A percentile compares a stretch with the other conserved stretches of the same genome.
Evolutionary conservation across 2,113 vertebrate genomes (phyloP).

Genomic region (Emydocephalus ijimae): DNA sequence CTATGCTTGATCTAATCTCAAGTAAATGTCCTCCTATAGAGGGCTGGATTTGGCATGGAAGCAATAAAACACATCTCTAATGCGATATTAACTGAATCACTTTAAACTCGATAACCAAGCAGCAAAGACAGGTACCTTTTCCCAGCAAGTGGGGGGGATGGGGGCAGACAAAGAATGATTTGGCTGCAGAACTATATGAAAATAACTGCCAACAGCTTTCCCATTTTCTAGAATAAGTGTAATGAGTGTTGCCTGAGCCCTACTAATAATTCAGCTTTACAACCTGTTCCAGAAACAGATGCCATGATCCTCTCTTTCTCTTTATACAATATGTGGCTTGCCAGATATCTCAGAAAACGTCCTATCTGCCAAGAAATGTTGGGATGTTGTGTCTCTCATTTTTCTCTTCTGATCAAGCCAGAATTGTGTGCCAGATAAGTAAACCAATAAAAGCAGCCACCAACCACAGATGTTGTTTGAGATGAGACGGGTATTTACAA

Average conservation of each 20-base stretch:
- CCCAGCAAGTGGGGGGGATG: not conserved
- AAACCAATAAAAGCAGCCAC: constrained; percentile 14
- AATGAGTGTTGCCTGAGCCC: constrained; percentile 16
- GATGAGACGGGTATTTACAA: constrained; percentile 28
- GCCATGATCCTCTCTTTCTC: not conserved
- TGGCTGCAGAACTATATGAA: not conserved
- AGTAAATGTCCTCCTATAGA: not conserved
- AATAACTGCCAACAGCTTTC: constrained; percentile 22
- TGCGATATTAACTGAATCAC: not conserved
- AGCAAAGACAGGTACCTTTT: not conserved
- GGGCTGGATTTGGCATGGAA: constrained; percentile 8
- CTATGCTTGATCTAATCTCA: not conserved
- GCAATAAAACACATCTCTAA: constrained; percentile 5
- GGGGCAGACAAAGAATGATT: not conserved
- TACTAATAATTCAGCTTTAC: constrained; percentile 18
- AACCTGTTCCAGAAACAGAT: constrained; percentile 17
- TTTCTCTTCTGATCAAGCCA: constrained; percentile 13
- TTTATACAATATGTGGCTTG: constrained; percentile 1
- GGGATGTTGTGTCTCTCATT: constrained; percentile 19
- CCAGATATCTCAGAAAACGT: constrained; percentile 19
- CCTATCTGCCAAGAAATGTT: not conserved
- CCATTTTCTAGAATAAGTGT: constrained; percentile 25
- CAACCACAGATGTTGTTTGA: constrained; percentile 21
- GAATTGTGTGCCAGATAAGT: constrained; percentile 12
- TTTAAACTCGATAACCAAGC: not conserved